phyloP scores from a whole-genome alignment of 2,797 vertebrate species.

The Sternarchorhynchus goeldii region DNA sequence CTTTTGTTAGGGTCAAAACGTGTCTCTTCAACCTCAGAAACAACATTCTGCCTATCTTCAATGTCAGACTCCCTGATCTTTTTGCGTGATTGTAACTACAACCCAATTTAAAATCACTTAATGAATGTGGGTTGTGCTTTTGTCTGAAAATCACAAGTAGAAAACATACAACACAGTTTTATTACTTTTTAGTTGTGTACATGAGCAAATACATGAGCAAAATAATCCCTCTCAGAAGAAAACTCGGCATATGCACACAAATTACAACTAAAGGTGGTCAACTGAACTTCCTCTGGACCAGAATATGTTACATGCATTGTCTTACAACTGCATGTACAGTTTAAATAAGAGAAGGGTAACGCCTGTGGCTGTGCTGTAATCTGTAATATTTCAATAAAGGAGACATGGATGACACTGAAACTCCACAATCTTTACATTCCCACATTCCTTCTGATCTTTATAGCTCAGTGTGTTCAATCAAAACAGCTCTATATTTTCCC shows the following conservation, averaged over 20 bases:
- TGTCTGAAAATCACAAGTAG: conserved; percentile 25
- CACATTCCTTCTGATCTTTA: conserved; percentile 32
- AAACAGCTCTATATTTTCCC: no score
- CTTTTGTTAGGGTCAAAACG: neutral
- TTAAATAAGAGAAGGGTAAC: conserved; percentile 35
- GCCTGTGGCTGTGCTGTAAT: conserved; percentile 30
- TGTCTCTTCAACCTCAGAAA: neutral
- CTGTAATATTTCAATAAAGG: conserved; percentile 46
- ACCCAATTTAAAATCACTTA: conserved; percentile 25
- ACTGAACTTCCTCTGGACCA: neutral
- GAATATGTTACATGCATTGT: conserved; percentile 34
- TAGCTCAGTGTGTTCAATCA: neutral
- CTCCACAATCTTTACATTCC: conserved; percentile 32
- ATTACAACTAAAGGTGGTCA: conserved; percentile 42
- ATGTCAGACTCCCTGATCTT: conserved; percentile 10
- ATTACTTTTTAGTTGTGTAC: conserved; percentile 46
- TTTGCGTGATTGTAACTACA: conserved; percentile 10
- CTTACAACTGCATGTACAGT: conserved; percentile 49
- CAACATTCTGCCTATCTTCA: neutral
- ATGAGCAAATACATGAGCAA: conserved; percentile 37
- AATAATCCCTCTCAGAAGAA: conserved; percentile 49
- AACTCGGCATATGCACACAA: conserved; percentile 48
- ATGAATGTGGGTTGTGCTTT: conserved; percentile 24
- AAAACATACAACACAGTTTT: conserved; percentile 44
- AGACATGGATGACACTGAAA: conserved; percentile 19